These are phyloP conservation scores for Oxyura jamaicensis DNA, from an alignment of 2,113 vertebrate species.

Conservation along the genomic window DNA sequence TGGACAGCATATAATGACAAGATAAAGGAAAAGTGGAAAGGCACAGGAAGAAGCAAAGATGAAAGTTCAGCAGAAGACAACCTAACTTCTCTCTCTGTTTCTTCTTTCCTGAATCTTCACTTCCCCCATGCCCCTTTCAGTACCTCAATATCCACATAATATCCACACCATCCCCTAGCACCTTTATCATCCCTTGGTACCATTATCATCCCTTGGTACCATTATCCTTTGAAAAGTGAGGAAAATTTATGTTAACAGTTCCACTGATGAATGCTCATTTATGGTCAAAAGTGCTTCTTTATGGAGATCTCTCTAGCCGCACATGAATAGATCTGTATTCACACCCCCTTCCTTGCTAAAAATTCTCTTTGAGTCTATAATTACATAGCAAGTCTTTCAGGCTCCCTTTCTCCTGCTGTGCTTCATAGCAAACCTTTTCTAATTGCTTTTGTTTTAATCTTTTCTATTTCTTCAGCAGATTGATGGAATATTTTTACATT, in stretches of 20 bases:
- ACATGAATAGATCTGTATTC: neutral
- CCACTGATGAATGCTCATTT: neutral
- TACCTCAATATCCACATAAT: neutral
- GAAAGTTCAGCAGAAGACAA: neutral
- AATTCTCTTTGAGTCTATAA: conserved; percentile 34
- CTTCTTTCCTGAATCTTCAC: neutral
- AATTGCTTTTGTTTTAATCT: neutral
- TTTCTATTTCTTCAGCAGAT: neutral
- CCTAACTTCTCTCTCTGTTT: neutral
- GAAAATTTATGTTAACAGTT: neutral
- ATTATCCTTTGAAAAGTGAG: neutral
- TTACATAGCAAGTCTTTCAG: neutral
- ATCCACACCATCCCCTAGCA: neutral
- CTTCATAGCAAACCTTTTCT: neutral
- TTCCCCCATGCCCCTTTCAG: neutral
- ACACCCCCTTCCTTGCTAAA: neutral
- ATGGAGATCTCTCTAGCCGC: neutral
- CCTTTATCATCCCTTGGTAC: neutral
- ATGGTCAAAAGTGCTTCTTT: neutral
- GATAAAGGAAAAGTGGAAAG: neutral
- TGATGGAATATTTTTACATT: neutral
- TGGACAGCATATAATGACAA: neutral
- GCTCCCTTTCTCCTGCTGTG: neutral
- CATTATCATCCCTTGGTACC: neutral
- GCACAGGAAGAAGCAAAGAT: neutral